Evolutionary conservation across 2,113 vertebrate species (phyloP), one percentile per base, ranked within the genome.

Genomic region (Notiomystis cincta): DNA sequence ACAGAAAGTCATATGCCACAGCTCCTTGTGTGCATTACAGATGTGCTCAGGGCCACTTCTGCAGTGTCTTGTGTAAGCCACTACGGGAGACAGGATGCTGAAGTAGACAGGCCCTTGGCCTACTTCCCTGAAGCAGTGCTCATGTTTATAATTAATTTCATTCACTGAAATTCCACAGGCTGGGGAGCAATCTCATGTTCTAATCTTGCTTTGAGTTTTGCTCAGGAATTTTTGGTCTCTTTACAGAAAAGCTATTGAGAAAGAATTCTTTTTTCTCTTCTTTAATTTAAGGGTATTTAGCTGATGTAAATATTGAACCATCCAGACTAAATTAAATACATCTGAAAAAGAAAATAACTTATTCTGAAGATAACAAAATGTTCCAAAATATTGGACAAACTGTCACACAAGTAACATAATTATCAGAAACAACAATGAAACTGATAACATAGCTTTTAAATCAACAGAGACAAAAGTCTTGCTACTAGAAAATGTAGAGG

Each of bases 61-160:
- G 54, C 66, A 95, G 33, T 58, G 54, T 33, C 72, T 64, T 10
- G 2, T n/a, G 40, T 56, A 92, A 91, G 70, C 30, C 70, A 64
- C 69, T 71, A 75, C 0, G 2, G 77, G 64, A 95, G 69, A 95
- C 93, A 95, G 96, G 93, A 96, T 94, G 87, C 56, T 84, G 80
- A 92, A 95, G 44, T 1, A 96, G 95, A 93, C 93, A 94, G 65
- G 57, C 66, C 0, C 5, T 85, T 96, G 93, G 93, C 66, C 87
- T 76, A 24, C 25, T 85, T 94, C 87, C 93, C 94, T 76, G 50
- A 54, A 57, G 94, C 94, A 69, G 72, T 62, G 76, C 66, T 95
- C 37, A 66, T 97, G 91, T 89, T 96, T 89, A 80, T 94, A 93
- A 94, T 96, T 96, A 93, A 80, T 85, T 94, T 95, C 30, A 91